Evolutionary conservation across 1,140 invertebrate species (phyloP), one percentile per base, ranked within the genome.

Genomic region (Reticulitermes speratus): DNA sequence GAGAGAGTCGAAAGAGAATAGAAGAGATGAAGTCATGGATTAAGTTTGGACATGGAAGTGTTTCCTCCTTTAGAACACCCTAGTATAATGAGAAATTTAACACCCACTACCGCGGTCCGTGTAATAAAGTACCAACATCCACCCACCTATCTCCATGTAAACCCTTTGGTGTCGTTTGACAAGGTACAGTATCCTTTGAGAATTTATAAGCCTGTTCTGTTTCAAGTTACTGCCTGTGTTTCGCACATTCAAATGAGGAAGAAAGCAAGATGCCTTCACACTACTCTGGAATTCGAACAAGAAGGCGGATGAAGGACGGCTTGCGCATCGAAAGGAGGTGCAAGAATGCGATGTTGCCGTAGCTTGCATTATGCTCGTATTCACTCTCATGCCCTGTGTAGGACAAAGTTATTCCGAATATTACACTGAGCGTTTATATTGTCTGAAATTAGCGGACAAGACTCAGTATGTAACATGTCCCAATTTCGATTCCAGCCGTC

Each of bases 1-100:
- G 23, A 83, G 82, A 83, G 82, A 83, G 82, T 25, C 14, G 45
- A 2, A 23, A 32, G 82, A 83, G 82, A 83, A 21, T 14, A 16
- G 45, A 48, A 83, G 82, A 83, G 82, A 83, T 44, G 45, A 48
- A 83, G 82, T 44, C 38, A 83, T 83, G 38, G 82, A 83, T 44
- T 65, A 65, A 65, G 59, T 65, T 23, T 65, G 59, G 59, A 65
- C 59, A 65, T 7, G 8, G 59, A 65, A 65, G 59, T 65, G 25
- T 65, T 7, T n/a, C 19, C 59, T 19, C 25, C 59, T 8, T 65
- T 21, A 65, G 25, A 65, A 65, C 59, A 65, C 59, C 21, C 59
- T 65, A 19, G 59, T 65, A 65, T 65, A 65, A 65, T 65, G 59
- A 65, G 59, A 65, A 65, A 65, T 65, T 65, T 65, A 65, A 65